Evolutionary conservation across 2,888 invertebrate species (phyloP).

Genomic region (Drosophila niveifrons): DNA sequence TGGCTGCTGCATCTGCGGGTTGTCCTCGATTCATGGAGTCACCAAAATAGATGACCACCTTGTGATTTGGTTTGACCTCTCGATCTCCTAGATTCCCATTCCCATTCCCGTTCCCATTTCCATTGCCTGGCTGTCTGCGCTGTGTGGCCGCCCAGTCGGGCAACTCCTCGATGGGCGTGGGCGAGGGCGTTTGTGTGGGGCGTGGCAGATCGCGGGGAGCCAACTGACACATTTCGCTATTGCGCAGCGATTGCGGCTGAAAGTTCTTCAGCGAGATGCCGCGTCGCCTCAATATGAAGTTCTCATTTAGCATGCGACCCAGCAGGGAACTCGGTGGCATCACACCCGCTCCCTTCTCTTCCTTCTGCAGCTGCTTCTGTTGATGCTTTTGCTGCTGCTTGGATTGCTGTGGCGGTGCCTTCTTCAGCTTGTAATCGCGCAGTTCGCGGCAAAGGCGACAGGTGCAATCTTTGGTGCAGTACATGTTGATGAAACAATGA

Average conservation of each 20-base stretch:
- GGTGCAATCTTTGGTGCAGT: conserved; percentile 90
- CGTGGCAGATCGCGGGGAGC: conserved; percentile 61
- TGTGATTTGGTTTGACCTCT: conserved; percentile 86
- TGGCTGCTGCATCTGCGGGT: conserved; percentile 52
- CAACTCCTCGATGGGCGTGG: conserved; percentile 78
- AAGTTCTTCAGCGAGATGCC: conserved; percentile 81
- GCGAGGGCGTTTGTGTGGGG: conserved; percentile 76
- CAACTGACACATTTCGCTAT: conserved; percentile 80
- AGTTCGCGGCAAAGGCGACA: conserved; percentile 92
- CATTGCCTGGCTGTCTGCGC: conserved; percentile 50
- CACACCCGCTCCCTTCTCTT: conserved; percentile 29
- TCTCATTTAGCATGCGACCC: conserved; percentile 83
- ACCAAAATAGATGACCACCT: conserved; percentile 91
- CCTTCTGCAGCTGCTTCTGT: conserved; percentile 27
- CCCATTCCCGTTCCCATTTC: conserved; percentile 71
- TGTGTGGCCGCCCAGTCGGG: conserved; percentile 69
- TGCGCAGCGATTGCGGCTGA: conserved; percentile 82
- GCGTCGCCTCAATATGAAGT: conserved; percentile 86
- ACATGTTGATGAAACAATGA: conserved; percentile 85
- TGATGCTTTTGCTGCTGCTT: conserved; percentile 31
- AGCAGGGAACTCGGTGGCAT: conserved; percentile 76
- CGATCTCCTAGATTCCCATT: conserved; percentile 52
- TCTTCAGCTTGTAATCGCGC: conserved; percentile 87
- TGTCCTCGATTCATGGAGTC: conserved; percentile 86
- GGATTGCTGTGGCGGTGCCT: conserved; percentile 29